Conservation (phyloP, 2,797 vertebrate genomes). For the Cirrhinus mrigala region DNA sequence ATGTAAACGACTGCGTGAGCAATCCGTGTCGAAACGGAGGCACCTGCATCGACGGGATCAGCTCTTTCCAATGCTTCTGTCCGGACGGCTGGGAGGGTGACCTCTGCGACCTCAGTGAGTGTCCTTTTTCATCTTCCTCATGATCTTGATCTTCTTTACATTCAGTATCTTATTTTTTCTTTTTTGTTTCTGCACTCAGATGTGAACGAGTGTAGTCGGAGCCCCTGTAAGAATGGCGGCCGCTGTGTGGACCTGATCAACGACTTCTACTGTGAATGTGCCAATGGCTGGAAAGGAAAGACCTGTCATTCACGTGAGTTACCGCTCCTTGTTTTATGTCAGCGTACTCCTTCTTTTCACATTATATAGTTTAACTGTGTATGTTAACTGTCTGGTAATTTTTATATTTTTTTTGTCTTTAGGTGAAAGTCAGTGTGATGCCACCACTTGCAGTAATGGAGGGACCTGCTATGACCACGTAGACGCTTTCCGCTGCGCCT, state of each 20-base stretch:
- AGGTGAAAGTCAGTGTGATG: constrained; percentile 94
- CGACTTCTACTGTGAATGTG: constrained; percentile 94
- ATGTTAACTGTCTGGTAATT: constrained; percentile 11
- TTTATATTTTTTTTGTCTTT: neutral
- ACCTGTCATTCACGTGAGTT: constrained; percentile 97
- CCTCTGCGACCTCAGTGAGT: constrained; percentile 93
- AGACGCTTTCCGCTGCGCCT: constrained; percentile 91
- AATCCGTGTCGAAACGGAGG: constrained; percentile 91
- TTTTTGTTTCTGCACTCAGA: constrained; percentile 74
- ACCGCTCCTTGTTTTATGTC: neutral
- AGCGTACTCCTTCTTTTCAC: neutral
- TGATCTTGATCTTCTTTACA: neutral
- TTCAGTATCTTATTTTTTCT: neutral
- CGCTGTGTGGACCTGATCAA: constrained; percentile 92
- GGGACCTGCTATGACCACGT: constrained; percentile 94
- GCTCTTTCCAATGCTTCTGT: constrained; percentile 93
- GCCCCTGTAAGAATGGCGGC: constrained; percentile 94
- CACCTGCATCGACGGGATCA: constrained; percentile 93
- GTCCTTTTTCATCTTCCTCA: constrained; percentile 15
- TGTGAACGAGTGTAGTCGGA: constrained; percentile 91
- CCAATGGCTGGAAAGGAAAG: constrained; percentile 96
- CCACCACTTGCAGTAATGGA: constrained; percentile 92
- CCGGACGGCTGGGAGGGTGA: constrained; percentile 94
- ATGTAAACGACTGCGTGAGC: constrained; percentile 91
- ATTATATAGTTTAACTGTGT: neutral